Base-by-base conservation (phyloP, 2,888 invertebrate species). In the Antheraea yamamai region DNA sequence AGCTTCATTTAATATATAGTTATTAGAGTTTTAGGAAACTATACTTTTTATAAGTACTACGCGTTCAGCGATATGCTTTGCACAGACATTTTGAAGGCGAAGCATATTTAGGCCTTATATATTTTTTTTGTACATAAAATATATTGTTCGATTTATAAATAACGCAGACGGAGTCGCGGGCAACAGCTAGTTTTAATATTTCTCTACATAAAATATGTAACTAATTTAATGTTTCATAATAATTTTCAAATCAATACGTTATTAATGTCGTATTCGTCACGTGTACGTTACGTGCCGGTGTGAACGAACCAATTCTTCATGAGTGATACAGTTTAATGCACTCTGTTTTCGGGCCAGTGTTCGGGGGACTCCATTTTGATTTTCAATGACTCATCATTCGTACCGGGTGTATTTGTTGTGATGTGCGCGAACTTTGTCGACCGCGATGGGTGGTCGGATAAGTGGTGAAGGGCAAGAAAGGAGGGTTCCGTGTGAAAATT, bases 311-410 rank as follows among this genome's bases (percentile, higher is more conserved):
- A 23, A 20, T 39, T 58, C 70, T 72, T 61, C 70, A 55, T 75
- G 70, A 66, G 73, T 70, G 55, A 55, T 73, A 68, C 68, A 73
- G 75, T 75, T 75, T 75, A 75, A 73, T 75, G 75, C 75, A 75
- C 75, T 68, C 72, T 73, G 70, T 70, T 64, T 47, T 64, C 74
- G 74, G 74, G 51, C 64, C 58, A 39, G 47, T 12, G 51, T 51
- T 70, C 73, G 75, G 71, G 61, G 73, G 55, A 47, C 73, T 70
- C 39, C 52, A 66, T 66, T 66, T 66, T 30, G 30, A 66, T 66
- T 66, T 66, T 6, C 58, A 72, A 58, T 71, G 74, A 72, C 55
- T 71, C 74, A 72, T 75, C 58, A 58, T 74, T 66, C 58, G 55
- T 39, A 39, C 58, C 74, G 64, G 18, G 26, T 66, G 14, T 66